These are phyloP conservation scores for Cavia aperea DNA, from an alignment of 2,113 vertebrate genomes.

Conservation along the genomic window DNA sequence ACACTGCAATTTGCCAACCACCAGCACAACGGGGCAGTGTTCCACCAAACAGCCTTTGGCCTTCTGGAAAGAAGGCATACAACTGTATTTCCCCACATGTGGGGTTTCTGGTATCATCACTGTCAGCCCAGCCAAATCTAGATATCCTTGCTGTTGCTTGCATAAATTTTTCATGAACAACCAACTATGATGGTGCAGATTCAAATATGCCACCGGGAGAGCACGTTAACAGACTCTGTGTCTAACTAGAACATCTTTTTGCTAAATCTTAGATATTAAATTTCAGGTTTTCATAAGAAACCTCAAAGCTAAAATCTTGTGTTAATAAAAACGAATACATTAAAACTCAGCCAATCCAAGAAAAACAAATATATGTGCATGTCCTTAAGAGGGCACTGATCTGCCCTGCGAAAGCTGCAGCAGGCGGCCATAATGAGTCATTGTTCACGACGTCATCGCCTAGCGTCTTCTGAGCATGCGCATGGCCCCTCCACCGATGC, in stretches of 20 bases:
- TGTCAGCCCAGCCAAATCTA: not conserved
- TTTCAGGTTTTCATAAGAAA: not conserved
- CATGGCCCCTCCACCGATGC: not conserved
- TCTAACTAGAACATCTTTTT: not conserved
- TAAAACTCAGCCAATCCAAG: not conserved
- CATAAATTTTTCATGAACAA: not conserved
- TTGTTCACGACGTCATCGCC: not conserved
- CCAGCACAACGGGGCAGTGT: not conserved
- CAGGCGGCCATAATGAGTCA: rapidly evolving
- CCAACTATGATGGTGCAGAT: not conserved
- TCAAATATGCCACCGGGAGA: not conserved
- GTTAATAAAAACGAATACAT: not conserved
- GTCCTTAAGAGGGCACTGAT: not conserved
- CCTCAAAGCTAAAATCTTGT: not conserved
- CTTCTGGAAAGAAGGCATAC: not conserved
- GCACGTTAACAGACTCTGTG: not conserved
- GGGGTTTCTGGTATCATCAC: not conserved
- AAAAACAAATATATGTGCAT: not conserved
- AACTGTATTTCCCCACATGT: not conserved
- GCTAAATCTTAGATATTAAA: not conserved
- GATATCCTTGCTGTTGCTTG: not conserved
- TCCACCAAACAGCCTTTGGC: not conserved
- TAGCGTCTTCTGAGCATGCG: not conserved
- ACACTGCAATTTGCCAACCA: not conserved
- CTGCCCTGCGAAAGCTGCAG: not conserved